phyloP scores from a whole-genome alignment of 2,113 vertebrate genomes.

The Triplophysa dalaica region DNA sequence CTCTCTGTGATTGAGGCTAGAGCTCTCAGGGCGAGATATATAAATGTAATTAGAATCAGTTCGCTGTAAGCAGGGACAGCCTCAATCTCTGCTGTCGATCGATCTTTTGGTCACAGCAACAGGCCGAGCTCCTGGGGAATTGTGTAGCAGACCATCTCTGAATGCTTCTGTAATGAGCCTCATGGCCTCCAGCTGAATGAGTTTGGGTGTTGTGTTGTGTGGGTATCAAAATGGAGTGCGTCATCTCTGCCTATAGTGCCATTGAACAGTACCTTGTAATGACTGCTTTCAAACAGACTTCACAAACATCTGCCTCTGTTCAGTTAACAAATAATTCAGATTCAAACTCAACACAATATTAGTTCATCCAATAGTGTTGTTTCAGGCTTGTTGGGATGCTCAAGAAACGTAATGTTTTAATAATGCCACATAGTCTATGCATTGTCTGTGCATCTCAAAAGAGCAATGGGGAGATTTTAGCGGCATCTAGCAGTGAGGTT shows the following conservation, averaged over 20 bases:
- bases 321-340: background rate
- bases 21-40: conserved; percentile 46
- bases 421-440: background rate
- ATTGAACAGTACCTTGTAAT: too few relatives aligned
- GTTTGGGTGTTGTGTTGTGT: background rate
- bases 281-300: too few relatives aligned
- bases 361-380: too few relatives aligned
- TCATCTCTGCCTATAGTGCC: too few relatives aligned
- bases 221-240: background rate
- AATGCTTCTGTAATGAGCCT: conserved; percentile 28
- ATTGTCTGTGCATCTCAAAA: too few relatives aligned
- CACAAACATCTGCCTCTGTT: too few relatives aligned
- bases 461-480: too few relatives aligned
- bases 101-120: conserved; percentile 14
- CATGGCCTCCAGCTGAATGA: conserved; percentile 14
- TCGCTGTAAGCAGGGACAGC: conserved; percentile 45
- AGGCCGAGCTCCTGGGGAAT: conserved; percentile 35
- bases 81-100: conserved; percentile 49
- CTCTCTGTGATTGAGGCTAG: conserved; percentile 38
- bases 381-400: too few relatives aligned
- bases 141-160: conserved; percentile 33
- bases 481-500: too few relatives aligned
- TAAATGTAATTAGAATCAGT: conserved; percentile 52
- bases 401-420: background rate
- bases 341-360: too few relatives aligned